These are phyloP conservation scores for Stegostoma tigrinum DNA, from an alignment of 2,113 vertebrate genomes.

Conservation along the genomic window DNA sequence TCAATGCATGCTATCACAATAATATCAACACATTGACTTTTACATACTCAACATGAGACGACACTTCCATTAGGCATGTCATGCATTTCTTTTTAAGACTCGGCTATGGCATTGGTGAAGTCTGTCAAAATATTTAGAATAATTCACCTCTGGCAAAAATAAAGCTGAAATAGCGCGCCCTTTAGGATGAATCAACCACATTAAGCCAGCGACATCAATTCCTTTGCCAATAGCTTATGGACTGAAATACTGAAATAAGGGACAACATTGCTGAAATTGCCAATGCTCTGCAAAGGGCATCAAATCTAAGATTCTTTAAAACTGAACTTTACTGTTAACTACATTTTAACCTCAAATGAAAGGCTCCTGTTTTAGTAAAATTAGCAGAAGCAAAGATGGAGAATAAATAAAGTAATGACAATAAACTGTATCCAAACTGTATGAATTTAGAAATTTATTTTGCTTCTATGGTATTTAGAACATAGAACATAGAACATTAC, in stretches of 20 bases:
- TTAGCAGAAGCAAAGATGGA: background rate
- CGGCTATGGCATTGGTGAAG: background rate
- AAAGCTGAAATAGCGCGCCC: constrained; percentile 5
- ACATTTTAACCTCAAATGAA: background rate
- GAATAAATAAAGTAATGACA: background rate
- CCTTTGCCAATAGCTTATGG: too few species aligned
- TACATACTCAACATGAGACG: background rate
- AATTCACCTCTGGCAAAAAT: background rate
- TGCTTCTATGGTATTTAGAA: background rate
- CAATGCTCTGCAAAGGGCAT: too few species aligned
- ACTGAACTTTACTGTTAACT: background rate
- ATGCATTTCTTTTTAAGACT: background rate
- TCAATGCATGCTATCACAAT: background rate
- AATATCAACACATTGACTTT: constrained; percentile 27
- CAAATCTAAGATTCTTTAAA: background rate
- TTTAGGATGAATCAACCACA: background rate
- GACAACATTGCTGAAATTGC: background rate
- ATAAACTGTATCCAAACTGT: background rate
- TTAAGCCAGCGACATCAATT: background rate
- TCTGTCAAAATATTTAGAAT: background rate
- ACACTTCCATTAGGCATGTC: background rate
- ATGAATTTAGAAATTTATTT: background rate
- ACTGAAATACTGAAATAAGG: background rate
- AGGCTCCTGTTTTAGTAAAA: background rate
- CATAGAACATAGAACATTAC: too few species aligned